A percentile compares a stretch with the other conserved stretches of the same genome.
These are phyloP conservation scores for Leptodactylus fuscus DNA, from an alignment of 2,113 vertebrate species.

Conservation along the genomic window DNA sequence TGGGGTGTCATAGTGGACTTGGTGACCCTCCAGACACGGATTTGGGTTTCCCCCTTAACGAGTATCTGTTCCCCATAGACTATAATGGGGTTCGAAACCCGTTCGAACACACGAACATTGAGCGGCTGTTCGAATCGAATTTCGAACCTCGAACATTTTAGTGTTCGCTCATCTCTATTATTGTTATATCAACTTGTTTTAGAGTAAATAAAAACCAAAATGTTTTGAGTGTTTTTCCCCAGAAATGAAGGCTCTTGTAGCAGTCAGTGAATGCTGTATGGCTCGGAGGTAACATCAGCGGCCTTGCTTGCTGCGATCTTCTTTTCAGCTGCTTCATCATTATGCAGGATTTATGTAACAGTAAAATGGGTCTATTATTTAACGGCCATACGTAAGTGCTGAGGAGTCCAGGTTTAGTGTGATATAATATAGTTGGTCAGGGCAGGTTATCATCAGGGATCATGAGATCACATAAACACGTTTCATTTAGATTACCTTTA, in stretches of 20 bases:
- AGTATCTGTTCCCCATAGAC: no score
- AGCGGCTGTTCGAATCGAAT: no score
- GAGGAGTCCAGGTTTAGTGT: neutral
- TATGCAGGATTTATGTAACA: neutral
- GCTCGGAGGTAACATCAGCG: neutral
- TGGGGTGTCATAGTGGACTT: no score
- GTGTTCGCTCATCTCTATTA: no score
- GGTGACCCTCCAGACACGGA: no score
- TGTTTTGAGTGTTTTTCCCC: neutral
- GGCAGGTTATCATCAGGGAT: no score
- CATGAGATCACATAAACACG: neutral
- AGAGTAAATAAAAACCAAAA: no score
- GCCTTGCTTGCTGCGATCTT: neutral
- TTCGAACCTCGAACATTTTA: no score
- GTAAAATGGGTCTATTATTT: neutral
- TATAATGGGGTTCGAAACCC: no score
- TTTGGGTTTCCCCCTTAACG: no score
- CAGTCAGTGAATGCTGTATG: neutral
- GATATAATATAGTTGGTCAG: neutral
- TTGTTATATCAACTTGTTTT: no score
- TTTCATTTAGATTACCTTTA: neutral
- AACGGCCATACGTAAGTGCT: neutral
- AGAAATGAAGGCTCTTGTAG: neutral
- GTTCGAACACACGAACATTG: no score
- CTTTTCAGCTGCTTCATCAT: neutral